These are phyloP conservation scores for Piprites chloris DNA, from an alignment of 2,113 vertebrate species.

Conservation along the genomic window DNA sequence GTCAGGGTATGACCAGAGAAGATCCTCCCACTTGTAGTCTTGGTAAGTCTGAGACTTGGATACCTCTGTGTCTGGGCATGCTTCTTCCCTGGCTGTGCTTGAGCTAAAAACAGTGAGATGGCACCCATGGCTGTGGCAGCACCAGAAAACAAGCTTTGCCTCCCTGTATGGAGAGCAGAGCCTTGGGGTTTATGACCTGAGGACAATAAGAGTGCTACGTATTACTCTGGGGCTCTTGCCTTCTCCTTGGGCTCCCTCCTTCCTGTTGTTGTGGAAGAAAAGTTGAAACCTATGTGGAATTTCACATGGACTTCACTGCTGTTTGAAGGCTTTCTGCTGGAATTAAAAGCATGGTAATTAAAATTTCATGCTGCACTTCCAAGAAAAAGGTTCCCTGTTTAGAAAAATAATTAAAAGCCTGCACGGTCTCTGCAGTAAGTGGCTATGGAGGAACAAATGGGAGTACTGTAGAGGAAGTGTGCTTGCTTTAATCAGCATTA, in stretches of 20 bases:
- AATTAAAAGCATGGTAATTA: slow-evolving; percentile 1
- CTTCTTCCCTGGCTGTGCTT: neutral
- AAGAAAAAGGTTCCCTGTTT: neutral
- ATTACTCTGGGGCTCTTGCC: neutral
- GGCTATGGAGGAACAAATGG: neutral
- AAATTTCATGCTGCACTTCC: slow-evolving; percentile 8
- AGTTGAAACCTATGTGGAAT: neutral
- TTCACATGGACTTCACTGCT: neutral
- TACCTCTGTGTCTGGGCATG: neutral
- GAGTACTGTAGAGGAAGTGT: neutral
- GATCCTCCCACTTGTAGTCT: neutral
- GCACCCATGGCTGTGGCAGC: neutral
- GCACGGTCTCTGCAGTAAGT: neutral
- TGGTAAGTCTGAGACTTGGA: neutral
- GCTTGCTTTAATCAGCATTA: neutral
- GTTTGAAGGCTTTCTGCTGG: neutral
- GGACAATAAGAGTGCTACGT: rapidly evolving
- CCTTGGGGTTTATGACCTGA: neutral
- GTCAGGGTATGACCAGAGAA: neutral
- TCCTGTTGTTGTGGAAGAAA: neutral
- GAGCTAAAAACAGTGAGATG: neutral
- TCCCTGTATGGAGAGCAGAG: neutral
- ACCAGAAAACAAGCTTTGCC: neutral
- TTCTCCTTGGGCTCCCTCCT: neutral
- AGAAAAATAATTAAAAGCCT: slow-evolving; percentile 45